Base-by-base conservation (phyloP, 2,797 vertebrate species). In the Eurystomus glaucurus region DNA sequence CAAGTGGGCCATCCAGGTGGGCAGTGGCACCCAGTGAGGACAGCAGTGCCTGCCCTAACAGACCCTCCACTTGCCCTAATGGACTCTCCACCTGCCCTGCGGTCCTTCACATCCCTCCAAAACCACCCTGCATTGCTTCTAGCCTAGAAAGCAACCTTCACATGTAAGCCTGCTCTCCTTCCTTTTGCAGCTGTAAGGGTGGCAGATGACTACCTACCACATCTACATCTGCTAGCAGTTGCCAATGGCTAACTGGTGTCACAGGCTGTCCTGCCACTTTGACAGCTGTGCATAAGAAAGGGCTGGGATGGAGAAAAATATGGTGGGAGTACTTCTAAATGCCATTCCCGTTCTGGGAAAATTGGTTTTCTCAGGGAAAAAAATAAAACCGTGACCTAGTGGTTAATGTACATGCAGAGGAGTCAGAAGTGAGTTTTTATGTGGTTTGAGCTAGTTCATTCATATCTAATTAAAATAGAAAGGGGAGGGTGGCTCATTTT, bases 361-460 rank as follows among this genome's bases (percentile, higher is more conserved):
- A 84, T 61, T 65, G 8, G 26, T 77, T 95, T 95, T 95, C 93
- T 90, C 64, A 84, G 79, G 57, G 87, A 61, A 91, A 83, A 88
- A 95, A 93, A 64, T 31, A 58, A 82, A 85, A 60, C 70, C 1
- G 0, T 93, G 92, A 92, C 91, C 87, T 65, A 43, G 61, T 90
- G 85, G 87, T 95, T 95, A 93, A 95, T 93, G 81, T 95, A 86
- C 85, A 81, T 1, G 52, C 80, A 92, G 84, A 86, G 76, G 79
- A 95, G 94, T 93, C 91, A 92, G 83, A 72, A 95, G 85, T 84
- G 69, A 84, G 35, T 84, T 93, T 94, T 91, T 84, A 89, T 93
- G 91, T 90, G 76, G 77, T 92, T 96, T 94, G 88, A 96, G 90
- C 90, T 35, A 57, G 82, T 94, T 97, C 89, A 45, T 93, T 95